Base-by-base conservation (phyloP, 2,113 vertebrate genomes). In the Cryptoleucopteryx plumbea region DNA sequence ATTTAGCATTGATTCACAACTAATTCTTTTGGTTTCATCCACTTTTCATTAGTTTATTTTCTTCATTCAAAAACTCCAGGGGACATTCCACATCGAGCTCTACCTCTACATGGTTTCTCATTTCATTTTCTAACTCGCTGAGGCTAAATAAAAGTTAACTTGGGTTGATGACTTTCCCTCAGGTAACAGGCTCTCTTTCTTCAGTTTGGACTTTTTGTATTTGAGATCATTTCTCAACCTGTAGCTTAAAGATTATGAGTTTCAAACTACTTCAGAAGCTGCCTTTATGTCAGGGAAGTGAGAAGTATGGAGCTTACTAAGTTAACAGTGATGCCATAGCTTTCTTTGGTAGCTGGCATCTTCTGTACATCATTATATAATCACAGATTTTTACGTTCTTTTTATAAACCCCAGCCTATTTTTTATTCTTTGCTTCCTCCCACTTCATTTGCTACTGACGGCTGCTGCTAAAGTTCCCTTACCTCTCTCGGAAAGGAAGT, bases 401-500 rank as follows among this genome's bases (percentile, higher is more conserved):
- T 85, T 97, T 96, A 83, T 94, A 96, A 94, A 95, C 85, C 63
- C 73, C 36, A 71, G 88, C 68, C 96, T 97, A 87, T 96, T 97
- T 96, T 97, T 95, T 70, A 86, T 94, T 89, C 91, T 94, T 86
- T 75, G 58, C 90, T 67, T 95, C 86, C 82, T 96, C 93, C 96
- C 80, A 92, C 90, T n/a, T 94, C 63, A 93, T 78, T 80, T 84
- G 75, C 72, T 96, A 73, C 94, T 97, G 96, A 96, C 5, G 34
- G 85, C 91, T 98, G 95, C 88, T 55, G 84, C 92, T 50, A 40
- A 70, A 92, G 70, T 96, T 96, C 87, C 67, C 62, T 90, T 94
- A 96, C 96, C 92, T 93, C 82, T 90, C 88, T 90, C 27, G 6
- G 82, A 94, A 94, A 98, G 98, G 97, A 98, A 98, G 95, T 96